Base-by-base conservation (phyloP, 2,113 vertebrate genomes). In the Hylia prasina region DNA sequence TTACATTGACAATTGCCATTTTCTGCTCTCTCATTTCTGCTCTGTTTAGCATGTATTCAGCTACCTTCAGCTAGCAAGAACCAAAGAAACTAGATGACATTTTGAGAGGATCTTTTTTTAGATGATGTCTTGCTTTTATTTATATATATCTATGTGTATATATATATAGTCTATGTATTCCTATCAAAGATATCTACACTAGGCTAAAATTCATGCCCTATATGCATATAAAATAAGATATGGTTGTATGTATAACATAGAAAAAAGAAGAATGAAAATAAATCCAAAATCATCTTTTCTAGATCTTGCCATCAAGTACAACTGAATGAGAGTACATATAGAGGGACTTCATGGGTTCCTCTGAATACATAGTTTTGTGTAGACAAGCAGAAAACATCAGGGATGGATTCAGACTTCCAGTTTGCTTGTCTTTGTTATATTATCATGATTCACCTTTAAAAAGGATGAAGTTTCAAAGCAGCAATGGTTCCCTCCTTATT, bases 11-110 rank as follows among this genome's bases (percentile, higher is more conserved):
- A 53, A 18, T 91, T 81, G 79, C 23, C 9, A 40, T 89, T 91
- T 92, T 81, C 53, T 81, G 47, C 56, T 83, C 48, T 85, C 71
- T 80, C 39, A 54, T 54, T 94, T 93, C 79, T 93, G 24, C 61
- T 77, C 27, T 21, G n/a, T 93, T 89, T 89, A 35, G 56, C 47
- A 58, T 28, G 10, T 51, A 9, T 56, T 90, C 75, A 72, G 25
- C 17, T 60, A 72, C 28, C 18, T 94, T 72, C 63, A 85, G 6
- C 50, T 77, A 83, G 45, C 17, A 89, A 86, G 39, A 21, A 80
- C 15, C 23, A 69, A 37, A 80, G 15, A 88, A 88, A 80, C 11
- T 14, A 57, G 31, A 57, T 16, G 35, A 70, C 2, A 30, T 73
- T 88, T 61, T 77, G 27, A 93, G 63, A 60, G 22, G 27, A 54